Evolutionary conservation across 2,888 invertebrate genomes (phyloP), one percentile per base, ranked within the genome.

Genomic region (Anodontia alba): DNA sequence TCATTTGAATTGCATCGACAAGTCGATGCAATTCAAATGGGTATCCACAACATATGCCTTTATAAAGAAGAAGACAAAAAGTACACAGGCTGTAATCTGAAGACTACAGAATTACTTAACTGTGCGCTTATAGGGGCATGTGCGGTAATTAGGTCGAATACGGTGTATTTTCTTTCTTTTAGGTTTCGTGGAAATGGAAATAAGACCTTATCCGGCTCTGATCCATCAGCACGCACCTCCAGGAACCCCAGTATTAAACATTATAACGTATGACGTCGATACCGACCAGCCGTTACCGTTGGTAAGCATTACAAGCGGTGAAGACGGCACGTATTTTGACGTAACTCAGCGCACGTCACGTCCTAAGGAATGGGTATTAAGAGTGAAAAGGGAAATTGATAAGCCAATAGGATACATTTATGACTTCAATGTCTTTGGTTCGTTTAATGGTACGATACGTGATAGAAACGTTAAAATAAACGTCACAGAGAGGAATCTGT

Each of bases 171-270:
- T 46, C 46, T 46, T 46, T 38, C 38, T 36, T 72, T 5, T 38
- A 72, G 72, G 72, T 74, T 43, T 26, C 66, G 42, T 42, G 12
- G 73, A 85, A 29, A 66, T 89, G 36, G 74, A 66, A 12, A 87
- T 90, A 0, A 83, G 81, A 10, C 88, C 89, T 10, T 86, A 89
- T 46, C 91, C 91, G 10, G 90, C 89, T 12, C 57, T 88, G 2
- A 84, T 91, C 5, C 88, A 90, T 69, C 74, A 85, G 31, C 79
- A 86, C 1, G 90, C 91, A 0, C 84, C 84, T 0, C 80, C 84
- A 0, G 85, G 80, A 12, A 87, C 88, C 1, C 80, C 88, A 1
- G 89, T 90, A 8, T 80, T 90, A 0, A 87, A 80, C 0, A 87
- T 91, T 2, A 84, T 62, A 5, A 90, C 87, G 0, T 88, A 84